phyloP scores from a whole-genome alignment of 2,113 vertebrate genomes.

The Tupaia chinensis region DNA sequence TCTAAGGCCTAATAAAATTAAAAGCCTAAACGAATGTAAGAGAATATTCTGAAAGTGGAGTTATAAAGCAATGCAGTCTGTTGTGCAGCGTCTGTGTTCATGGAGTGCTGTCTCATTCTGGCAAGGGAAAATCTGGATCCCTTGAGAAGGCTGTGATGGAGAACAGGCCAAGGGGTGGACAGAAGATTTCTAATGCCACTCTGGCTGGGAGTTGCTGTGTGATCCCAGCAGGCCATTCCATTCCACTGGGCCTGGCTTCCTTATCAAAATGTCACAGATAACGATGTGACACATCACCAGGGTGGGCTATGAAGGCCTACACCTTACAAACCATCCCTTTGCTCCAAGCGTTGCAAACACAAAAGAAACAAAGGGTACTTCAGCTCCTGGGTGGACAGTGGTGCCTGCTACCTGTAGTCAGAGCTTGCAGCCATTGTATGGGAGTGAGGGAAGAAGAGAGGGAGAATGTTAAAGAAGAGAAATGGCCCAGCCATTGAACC shows the following conservation, averaged over 20 bases:
- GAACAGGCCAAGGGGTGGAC: conserved; percentile 5
- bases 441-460: not conserved
- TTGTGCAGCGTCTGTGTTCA: not conserved
- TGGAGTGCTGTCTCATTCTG: not conserved
- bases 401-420: not conserved
- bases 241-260: conserved; percentile 46
- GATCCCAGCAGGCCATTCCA: conserved; percentile 48
- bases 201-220: conserved; percentile 40
- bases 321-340: not conserved
- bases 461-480: not conserved
- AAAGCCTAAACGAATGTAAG: conserved; percentile 28
- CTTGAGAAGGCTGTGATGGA: conserved; percentile 54
- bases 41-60: not conserved
- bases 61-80: not conserved
- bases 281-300: not conserved
- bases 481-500: not conserved
- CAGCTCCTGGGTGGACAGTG: not conserved
- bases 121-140: conserved; percentile 21
- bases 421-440: not conserved
- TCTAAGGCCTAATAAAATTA: not conserved
- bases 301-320: not conserved
- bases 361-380: not conserved
- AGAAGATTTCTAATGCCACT: conserved; percentile 28
- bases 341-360: not conserved
- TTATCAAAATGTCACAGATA: conserved; percentile 75